Percentiles rank a stretch among this genome's conserved stretches.
Evolutionary conservation across 2,888 invertebrate genomes (phyloP).

Genomic region (Orthosia cruda): DNA sequence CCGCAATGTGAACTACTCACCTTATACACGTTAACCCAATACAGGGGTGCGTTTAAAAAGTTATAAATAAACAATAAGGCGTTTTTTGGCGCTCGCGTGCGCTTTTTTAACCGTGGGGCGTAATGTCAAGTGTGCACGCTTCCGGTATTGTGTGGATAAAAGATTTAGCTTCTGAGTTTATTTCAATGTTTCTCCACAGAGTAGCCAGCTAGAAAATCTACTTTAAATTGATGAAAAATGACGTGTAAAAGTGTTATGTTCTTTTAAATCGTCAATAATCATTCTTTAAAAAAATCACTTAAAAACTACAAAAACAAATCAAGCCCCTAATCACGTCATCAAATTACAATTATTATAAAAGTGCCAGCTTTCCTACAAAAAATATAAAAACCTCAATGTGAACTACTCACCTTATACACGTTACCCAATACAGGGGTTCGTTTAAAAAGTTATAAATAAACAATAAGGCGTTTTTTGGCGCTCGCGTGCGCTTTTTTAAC

Average conservation of each 20-base stretch:
- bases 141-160: conserved; percentile 70
- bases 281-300: too few species aligned
- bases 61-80: conserved; percentile 83
- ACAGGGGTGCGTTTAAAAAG: conserved; percentile 83
- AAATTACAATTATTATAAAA: conserved; percentile 69
- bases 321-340: conserved; percentile 68
- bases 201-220: too few species aligned
- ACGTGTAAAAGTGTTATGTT: too few species aligned
- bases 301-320: neutral
- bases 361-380: conserved; percentile 63
- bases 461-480: conserved; percentile 85
- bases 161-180: too few species aligned
- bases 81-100: conserved; percentile 88
- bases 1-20: conserved; percentile 30
- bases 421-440: conserved; percentile 69
- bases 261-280: too few species aligned
- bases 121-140: conserved; percentile 83
- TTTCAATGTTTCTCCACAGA: too few species aligned
- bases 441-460: conserved; percentile 87
- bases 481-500: conserved; percentile 85
- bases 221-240: too few species aligned
- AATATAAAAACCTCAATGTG: conserved; percentile 51
- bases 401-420: too few species aligned
- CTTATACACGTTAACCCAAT: conserved; percentile 24
- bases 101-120: conserved; percentile 79